phyloP scores from a whole-genome alignment of 2,797 vertebrate genomes.

The Chiroxiphia lanceolata region DNA sequence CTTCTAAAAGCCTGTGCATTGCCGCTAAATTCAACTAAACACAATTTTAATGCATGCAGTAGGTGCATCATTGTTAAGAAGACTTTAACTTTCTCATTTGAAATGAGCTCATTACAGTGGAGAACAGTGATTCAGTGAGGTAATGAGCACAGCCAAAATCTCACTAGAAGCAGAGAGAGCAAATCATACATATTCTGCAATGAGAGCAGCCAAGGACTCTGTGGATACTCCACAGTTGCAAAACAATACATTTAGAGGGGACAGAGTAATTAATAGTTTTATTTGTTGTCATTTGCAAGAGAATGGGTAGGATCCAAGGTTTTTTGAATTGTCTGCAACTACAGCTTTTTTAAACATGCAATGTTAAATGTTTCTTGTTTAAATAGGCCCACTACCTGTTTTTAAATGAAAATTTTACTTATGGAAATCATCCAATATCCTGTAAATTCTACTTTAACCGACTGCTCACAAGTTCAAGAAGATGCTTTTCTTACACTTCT shows the following conservation, averaged over 20 bases:
- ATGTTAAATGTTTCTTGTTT: background rate
- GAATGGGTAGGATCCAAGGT: background rate
- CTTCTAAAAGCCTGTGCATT: background rate
- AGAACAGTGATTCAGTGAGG: background rate
- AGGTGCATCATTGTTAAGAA: background rate
- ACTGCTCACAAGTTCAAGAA: background rate
- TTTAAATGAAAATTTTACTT: background rate
- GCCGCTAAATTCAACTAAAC: background rate
- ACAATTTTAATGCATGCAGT: background rate
- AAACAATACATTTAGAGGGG: background rate
- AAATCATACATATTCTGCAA: background rate
- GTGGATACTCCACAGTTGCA: background rate
- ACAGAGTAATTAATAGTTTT: background rate
- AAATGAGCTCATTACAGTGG: background rate
- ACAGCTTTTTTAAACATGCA: background rate
- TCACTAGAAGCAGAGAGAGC: background rate
- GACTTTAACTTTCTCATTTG: background rate
- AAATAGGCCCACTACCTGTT: background rate
- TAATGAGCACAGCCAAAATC: background rate
- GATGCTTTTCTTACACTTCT: background rate
- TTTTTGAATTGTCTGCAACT: background rate
- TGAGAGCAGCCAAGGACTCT: background rate
- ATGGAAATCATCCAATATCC: background rate
- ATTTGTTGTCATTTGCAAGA: background rate
- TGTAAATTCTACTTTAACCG: background rate